Percentiles rank a stretch among this genome's conserved stretches.
These are phyloP conservation scores for Pocillopora verrucosa DNA, from an alignment of 64 coral and sea anemone genomes.

Conservation along the genomic window DNA sequence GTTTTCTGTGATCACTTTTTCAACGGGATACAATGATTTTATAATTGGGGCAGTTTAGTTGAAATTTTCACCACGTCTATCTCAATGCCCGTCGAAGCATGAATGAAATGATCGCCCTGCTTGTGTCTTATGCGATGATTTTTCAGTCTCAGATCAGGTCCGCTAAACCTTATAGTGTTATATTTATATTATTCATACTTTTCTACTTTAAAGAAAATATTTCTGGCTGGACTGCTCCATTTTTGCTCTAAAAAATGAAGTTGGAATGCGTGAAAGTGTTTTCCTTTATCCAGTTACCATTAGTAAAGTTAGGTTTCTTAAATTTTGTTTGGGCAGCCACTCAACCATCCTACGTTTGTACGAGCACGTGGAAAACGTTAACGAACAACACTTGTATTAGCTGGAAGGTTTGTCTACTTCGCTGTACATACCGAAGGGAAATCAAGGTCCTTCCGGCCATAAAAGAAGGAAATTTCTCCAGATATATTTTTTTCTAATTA, in stretches of 20 bases:
- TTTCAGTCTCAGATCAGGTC: too few relatives aligned
- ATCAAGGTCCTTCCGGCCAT: too few relatives aligned
- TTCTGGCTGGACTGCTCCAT: background rate
- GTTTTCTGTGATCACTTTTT: too few relatives aligned
- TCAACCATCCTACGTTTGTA: background rate
- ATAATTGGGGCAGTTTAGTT: background rate
- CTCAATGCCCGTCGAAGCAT: background rate
- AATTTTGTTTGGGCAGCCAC: background rate
- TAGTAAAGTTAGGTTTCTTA: background rate
- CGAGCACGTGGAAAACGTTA: background rate
- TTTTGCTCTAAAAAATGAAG: background rate
- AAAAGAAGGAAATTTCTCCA: too few relatives aligned
- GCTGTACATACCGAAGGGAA: too few relatives aligned
- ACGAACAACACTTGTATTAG: background rate
- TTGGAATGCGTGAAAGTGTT: too few relatives aligned
- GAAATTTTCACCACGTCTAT: background rate
- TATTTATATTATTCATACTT: too few relatives aligned
- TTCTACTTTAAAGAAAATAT: too few relatives aligned
- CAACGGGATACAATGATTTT: background rate
- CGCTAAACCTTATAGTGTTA: too few relatives aligned
- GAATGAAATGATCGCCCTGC: background rate
- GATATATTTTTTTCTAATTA: too few relatives aligned
- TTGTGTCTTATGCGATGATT: background rate
- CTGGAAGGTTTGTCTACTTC: too few relatives aligned
- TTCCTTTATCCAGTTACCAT: background rate